Percentiles rank a stretch among this genome's conserved stretches.
These are phyloP conservation scores for Drosophila demipolita DNA, from an alignment of 2,888 invertebrate genomes.

Conservation along the genomic window DNA sequence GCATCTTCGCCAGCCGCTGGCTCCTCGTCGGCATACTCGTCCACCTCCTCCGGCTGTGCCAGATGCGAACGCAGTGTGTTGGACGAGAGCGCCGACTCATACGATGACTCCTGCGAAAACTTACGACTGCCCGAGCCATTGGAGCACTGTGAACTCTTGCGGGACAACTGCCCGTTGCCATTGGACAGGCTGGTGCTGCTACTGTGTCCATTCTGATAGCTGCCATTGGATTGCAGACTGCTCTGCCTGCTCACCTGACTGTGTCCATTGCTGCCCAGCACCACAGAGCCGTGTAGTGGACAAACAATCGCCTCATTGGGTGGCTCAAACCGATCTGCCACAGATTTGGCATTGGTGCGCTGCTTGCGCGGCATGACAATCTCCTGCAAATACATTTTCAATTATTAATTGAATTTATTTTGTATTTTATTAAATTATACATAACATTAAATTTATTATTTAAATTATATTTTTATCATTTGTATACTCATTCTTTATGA, in stretches of 20 bases:
- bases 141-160: constrained; percentile 82
- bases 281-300: constrained; percentile 76
- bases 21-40: constrained; percentile 73
- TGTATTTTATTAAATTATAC: too few species aligned
- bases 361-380: constrained; percentile 91
- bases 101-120: constrained; percentile 77
- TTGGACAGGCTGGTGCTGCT: constrained; percentile 61
- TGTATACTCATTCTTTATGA: neutral
- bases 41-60: constrained; percentile 82
- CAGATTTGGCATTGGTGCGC: constrained; percentile 89
- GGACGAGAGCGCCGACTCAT: constrained; percentile 82
- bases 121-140: constrained; percentile 67
- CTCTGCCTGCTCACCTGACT: constrained; percentile 68
- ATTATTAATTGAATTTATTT: neutral
- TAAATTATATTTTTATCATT: neutral
- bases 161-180: constrained; percentile 73
- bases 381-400: constrained; percentile 87
- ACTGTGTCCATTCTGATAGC: constrained; percentile 74
- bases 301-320: constrained; percentile 82
- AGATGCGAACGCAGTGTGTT: constrained; percentile 79
- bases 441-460: too few species aligned
- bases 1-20: constrained; percentile 32
- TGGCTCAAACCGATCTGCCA: constrained; percentile 83
- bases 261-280: constrained; percentile 61
- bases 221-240: constrained; percentile 68